These are phyloP conservation scores for Columba janthina DNA, from an alignment of 2,113 vertebrate species.

Conservation along the genomic window DNA sequence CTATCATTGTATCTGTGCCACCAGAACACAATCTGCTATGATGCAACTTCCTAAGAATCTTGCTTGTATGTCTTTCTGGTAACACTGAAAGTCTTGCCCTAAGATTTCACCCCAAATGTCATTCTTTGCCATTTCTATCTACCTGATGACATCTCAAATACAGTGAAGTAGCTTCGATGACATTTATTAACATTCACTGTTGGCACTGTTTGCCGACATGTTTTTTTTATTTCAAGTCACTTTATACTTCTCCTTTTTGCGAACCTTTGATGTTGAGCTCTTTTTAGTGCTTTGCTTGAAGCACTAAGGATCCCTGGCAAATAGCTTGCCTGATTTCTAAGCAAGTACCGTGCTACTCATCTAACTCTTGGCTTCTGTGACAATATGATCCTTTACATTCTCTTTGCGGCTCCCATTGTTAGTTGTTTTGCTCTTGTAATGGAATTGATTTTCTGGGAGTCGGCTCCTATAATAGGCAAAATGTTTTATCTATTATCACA, in stretches of 20 bases:
- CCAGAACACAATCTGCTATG: not conserved
- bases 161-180: not conserved
- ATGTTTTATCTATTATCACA: not conserved
- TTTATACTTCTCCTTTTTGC: not conserved
- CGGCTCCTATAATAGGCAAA: not conserved
- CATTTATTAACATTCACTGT: not conserved
- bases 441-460: not conserved
- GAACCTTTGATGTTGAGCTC: not conserved
- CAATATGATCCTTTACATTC: not conserved
- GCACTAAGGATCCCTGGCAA: not conserved
- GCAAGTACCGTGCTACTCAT: not conserved
- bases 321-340: not conserved
- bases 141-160: conserved; percentile 17
- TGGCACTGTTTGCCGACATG: not conserved
- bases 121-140: not conserved
- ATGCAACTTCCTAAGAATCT: not conserved
- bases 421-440: not conserved
- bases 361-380: not conserved
- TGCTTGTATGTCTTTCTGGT: not conserved
- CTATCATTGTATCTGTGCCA: not conserved
- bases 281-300: conserved; percentile 2
- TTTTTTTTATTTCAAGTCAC: not conserved
- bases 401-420: not conserved
- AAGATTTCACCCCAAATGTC: not conserved
- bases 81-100: not conserved